A percentile compares a stretch with the other conserved stretches of the same genome.
phyloP scores from a whole-genome alignment of 1,140 invertebrate species.

The Apis florea region DNA sequence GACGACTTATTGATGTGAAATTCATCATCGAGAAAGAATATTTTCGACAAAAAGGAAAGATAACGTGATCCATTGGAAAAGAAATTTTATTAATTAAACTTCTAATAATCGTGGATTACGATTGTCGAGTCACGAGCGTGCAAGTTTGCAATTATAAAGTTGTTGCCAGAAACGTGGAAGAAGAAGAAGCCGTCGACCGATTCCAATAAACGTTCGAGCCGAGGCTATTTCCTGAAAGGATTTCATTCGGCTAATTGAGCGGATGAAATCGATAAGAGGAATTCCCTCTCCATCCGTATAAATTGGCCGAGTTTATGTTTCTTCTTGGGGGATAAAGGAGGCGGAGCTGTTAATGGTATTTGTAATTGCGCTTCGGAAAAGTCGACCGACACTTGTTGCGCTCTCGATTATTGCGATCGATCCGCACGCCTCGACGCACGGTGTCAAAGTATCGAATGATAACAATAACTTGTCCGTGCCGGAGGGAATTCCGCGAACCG shows the following conservation, averaged over 20 bases:
- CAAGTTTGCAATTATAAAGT: not conserved
- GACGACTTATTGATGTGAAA: too few species aligned
- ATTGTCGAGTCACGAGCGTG: too few species aligned
- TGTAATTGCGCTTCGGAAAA: slow-evolving; percentile 16
- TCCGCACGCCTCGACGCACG: too few species aligned
- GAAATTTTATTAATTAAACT: not conserved
- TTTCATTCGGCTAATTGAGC: not conserved
- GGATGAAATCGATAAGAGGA: not conserved
- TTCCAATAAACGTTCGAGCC: not conserved
- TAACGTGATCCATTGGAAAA: too few species aligned
- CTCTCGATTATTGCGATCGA: not conserved
- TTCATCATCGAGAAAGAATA: too few species aligned
- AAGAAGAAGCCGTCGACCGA: not conserved
- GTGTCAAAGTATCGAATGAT: not conserved
- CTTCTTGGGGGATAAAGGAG: slow-evolving; percentile 8
- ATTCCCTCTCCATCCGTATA: not conserved
- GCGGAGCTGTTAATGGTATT: slow-evolving; percentile 16
- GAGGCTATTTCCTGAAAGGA: not conserved
- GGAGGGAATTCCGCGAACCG: not conserved
- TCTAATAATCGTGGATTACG: not conserved
- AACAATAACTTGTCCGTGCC: not conserved
- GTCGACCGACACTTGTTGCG: slow-evolving; percentile 15
- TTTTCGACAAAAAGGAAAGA: too few species aligned
- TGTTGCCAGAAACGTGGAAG: not conserved
- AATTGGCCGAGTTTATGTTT: slow-evolving; percentile 22